Base-by-base conservation (phyloP, 1,140 invertebrate species). In the Drosophila watanabei region DNA sequence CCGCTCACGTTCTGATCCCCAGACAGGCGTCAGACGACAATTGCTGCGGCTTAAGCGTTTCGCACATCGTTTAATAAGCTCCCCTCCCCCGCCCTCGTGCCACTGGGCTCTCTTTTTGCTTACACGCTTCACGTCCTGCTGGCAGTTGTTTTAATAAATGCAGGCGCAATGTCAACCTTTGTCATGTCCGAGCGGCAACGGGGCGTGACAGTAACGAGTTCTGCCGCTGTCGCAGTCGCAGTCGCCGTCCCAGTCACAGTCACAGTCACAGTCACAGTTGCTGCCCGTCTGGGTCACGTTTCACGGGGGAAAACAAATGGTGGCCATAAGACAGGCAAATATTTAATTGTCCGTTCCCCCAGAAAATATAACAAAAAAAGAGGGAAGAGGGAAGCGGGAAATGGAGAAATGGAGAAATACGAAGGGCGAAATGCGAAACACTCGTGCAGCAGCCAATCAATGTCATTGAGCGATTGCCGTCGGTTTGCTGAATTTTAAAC, bases 141-240 rank as follows among this genome's bases (percentile, higher is more conserved):
- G 77, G 77, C 80, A 80, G 80, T 77, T 83, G 76, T 88, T 88
- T 88, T 88, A 88, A 88, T 88, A 88, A 88, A 88, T 83, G 78
- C 81, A 89, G 62, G 81, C 85, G 52, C 73, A 75, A 58, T 88
- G 85, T 88, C 78, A 88, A 89, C 85, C 85, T 88, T 89, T 85
- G 78, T 88, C 85, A 88, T 88, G 85, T 88, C 78, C 85, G 6
- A 75, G 52, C 80, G 78, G 77, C 78, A 84, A 81, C 81, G 57
- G 85, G 77, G 68, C 84, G 84, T 88, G 84, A 88, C 80, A 88
- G 80, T 89, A 88, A 88, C 84, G 85, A 85, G 81, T 75, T 81
- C 69, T 89, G 85, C 69, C 64, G 69, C 77, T 20, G 43, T 48
- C 46, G 43, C 59, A n/a, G 57, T 13, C 18, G 14, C 28, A 7